Base-by-base conservation (phyloP, 2,888 invertebrate species). In the Agrotis exclamationis region DNA sequence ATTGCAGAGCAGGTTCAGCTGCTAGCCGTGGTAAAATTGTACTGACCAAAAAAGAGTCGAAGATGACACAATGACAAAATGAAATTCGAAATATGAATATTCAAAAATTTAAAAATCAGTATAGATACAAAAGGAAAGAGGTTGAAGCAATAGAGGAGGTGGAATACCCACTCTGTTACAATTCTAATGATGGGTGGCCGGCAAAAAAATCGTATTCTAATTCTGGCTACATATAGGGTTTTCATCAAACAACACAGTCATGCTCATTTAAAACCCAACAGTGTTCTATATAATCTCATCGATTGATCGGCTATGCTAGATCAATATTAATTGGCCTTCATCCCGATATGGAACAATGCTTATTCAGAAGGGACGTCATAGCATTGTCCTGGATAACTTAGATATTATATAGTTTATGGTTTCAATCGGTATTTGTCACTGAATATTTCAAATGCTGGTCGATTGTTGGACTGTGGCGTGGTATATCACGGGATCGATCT, bases 341-440 rank as follows among this genome's bases (percentile, higher is more conserved):
- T 24, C 39, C 44, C 7, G 24, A 9, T 58, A 54, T 45, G 58
- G 74, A 63, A 79, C 74, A 79, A 79, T 79, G 48, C 16, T 28
- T 22, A 58, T 45, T 63, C 47, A 50, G 39, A 45, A 45, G 44
- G 71, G 28, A 70, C 54, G 58, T 71, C 59, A 59, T 33, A n/a
- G 33, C 28, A 60, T 77, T 50, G 72, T 77, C 59, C 59, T 54
- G 28, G 28, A 59, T 76, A 69, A 51, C n/a, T 22, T 39, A 44
- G 13, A 4, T 47, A 47, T 11, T 47, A 47, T 14, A 13, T 22
- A 24, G 39, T 47, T 72, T 28, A 33, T 44, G 28, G 28, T 18
- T 51, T 28, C 11, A 24, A 63, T 70, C 11, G 28, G 28, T 39
- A n/a, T 70, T 47, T 9, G 14, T 20, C 13, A 39, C 16, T 13